Base-by-base conservation (phyloP, 2,113 vertebrate species). In the Atractosteus spatula region DNA sequence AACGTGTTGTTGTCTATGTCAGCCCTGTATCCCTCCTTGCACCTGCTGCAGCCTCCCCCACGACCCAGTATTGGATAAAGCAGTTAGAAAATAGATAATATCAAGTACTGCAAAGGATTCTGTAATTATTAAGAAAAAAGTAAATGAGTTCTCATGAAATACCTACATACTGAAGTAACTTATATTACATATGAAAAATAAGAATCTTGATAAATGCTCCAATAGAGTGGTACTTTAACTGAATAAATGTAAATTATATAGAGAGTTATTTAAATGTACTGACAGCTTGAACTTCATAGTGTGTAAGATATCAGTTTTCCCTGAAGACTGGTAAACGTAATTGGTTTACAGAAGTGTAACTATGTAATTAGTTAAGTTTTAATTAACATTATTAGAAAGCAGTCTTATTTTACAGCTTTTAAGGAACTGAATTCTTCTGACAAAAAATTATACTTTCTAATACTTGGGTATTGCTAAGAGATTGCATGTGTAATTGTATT, bases 151-250 rank as follows among this genome's bases (percentile, higher is more conserved):
- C 29, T 29, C 29, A 29, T 29, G 29, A 29, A 29, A 29, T 29
- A 29, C 29, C 29, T 29, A 29, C 29, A 29, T 29, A 29, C 29
- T 29, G 29, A 29, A 29, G 29, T 29, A 29, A 29, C 29, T 29
- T 29, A 29, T 29, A 29, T 29, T 29, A 29, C 29, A 1, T 2
- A 5, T 5, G 47, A 51, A 77, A 88, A 86, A 87, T 81, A 88
- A 84, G 87, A 83, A 86, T 79, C 47, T 51, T 76, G 82, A 85
- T 80, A 74, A 76, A 75, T 62, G 89, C 88, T 85, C 85, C 80
- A 83, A 78, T 80, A 83, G 84, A 85, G 84, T 85, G 54, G 75
- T 82, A 83, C 89, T 83, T 90, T 90, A 90, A 92, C 90, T 90
- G 87, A 90, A 90, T 87, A 85, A 82, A 84, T 86, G 86, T 84